Percentiles rank a stretch among this genome's conserved stretches.
Evolutionary conservation across 1,140 invertebrate species (phyloP).

Genomic region (Platyscapa corneri): DNA sequence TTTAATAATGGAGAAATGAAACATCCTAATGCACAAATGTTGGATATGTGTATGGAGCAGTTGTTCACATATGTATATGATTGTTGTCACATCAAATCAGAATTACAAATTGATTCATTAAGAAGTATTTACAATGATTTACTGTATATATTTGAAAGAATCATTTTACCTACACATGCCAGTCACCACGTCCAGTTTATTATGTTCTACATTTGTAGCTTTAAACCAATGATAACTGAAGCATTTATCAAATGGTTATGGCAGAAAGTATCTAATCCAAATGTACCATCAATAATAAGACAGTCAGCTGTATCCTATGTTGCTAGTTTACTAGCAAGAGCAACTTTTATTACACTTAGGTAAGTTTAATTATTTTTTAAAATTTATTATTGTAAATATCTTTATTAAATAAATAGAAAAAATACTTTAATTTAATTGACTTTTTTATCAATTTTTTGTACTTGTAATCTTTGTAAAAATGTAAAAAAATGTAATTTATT

Average conservation of each 20-base stretch:
- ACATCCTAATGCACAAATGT: constrained; percentile 75
- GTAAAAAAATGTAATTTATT: no score
- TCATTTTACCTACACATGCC: constrained; percentile 83
- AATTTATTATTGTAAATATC: neutral
- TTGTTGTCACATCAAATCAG: constrained; percentile 68
- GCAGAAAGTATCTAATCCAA: constrained; percentile 83
- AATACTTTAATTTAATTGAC: no score
- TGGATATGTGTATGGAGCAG: constrained; percentile 80
- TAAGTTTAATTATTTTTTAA: constrained; percentile 68
- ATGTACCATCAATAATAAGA: constrained; percentile 78
- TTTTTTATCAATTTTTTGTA: no score
- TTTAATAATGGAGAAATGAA: constrained; percentile 57
- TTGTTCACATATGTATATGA: constrained; percentile 77
- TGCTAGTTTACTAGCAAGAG: constrained; percentile 83
- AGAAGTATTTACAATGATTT: constrained; percentile 73
- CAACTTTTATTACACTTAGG: constrained; percentile 80
- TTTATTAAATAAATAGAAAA: constrained; percentile 20
- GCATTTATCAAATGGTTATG: constrained; percentile 84
- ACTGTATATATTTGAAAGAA: constrained; percentile 81
- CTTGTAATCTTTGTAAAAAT: no score
- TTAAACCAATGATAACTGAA: constrained; percentile 80
- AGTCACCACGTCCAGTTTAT: constrained; percentile 87
- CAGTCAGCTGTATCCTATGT: constrained; percentile 84
- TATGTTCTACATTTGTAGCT: constrained; percentile 84
- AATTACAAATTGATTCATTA: constrained; percentile 68